Evolutionary conservation across 2,797 vertebrate species (phyloP).

Genomic region (Myotis myotis): DNA sequence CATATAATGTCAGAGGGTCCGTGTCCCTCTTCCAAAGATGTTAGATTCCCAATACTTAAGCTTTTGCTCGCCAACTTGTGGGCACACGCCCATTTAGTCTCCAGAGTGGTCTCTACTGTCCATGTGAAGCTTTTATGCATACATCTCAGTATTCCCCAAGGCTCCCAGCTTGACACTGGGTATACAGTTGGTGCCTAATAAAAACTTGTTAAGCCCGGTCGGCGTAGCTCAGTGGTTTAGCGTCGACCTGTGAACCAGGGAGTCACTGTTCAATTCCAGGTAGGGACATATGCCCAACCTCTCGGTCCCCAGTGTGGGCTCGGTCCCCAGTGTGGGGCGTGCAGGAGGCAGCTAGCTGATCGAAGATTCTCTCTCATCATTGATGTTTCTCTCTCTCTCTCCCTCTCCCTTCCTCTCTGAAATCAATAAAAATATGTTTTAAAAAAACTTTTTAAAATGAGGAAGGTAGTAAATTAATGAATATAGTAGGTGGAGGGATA

Average conservation of each 20-base stretch:
- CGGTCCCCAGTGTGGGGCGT: too few species aligned
- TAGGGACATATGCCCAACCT: too few species aligned
- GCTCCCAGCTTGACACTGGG: neutral
- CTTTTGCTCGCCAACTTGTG: neutral
- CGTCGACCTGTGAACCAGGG: too few species aligned
- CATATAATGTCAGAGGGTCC: neutral
- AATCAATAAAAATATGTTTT: too few species aligned
- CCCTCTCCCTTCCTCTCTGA: too few species aligned
- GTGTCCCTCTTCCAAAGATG: neutral
- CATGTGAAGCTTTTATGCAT: neutral
- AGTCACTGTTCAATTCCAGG: too few species aligned
- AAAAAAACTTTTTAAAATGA: neutral
- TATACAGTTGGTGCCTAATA: neutral
- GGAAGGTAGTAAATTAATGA: neutral
- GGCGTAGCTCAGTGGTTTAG: too few species aligned
- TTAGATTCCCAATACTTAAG: neutral
- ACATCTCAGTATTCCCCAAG: neutral
- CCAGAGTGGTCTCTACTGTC: neutral
- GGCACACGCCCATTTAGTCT: neutral
- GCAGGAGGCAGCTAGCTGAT: too few species aligned
- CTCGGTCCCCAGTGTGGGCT: too few species aligned
- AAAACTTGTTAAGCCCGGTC: neutral
- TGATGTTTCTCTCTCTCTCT: too few species aligned
- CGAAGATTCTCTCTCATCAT: too few species aligned
- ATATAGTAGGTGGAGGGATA: neutral